Evolutionary conservation across 2,113 vertebrate species (phyloP).

Genomic region (Ursus arctos): DNA sequence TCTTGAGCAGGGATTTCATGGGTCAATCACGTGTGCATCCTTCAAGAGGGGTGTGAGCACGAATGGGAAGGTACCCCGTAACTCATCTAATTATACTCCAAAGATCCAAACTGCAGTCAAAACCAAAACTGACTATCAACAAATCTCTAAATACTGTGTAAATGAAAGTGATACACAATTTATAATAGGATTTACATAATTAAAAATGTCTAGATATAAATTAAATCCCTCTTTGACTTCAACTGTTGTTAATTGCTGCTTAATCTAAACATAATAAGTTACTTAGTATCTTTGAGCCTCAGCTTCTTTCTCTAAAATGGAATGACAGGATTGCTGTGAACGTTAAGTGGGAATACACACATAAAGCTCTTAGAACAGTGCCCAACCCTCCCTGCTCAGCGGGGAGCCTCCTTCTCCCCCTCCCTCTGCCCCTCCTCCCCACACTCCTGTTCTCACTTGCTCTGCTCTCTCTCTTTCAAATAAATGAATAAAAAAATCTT

Average conservation of each 20-base stretch:
- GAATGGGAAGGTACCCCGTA: neutral
- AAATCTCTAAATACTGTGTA: neutral
- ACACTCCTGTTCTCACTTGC: neutral
- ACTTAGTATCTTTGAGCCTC: neutral
- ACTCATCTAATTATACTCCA: neutral
- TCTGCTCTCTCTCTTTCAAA: neutral
- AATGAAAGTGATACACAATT: conserved; percentile 3
- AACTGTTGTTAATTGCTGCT: neutral
- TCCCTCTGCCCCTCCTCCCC: neutral
- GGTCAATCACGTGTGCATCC: neutral
- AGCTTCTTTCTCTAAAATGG: neutral
- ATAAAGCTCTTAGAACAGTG: neutral
- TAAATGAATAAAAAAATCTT: neutral
- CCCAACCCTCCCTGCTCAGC: no score
- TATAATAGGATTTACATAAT: neutral
- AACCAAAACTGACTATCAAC: neutral
- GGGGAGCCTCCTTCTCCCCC: neutral
- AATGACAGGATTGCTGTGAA: neutral
- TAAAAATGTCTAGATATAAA: neutral
- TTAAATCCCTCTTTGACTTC: neutral
- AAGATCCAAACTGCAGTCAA: neutral
- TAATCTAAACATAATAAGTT: neutral
- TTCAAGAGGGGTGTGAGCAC: neutral
- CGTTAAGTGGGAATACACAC: neutral
- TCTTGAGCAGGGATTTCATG: neutral